These are phyloP conservation scores for Albula goreensis DNA, from an alignment of 2,113 vertebrate species.

Conservation along the genomic window DNA sequence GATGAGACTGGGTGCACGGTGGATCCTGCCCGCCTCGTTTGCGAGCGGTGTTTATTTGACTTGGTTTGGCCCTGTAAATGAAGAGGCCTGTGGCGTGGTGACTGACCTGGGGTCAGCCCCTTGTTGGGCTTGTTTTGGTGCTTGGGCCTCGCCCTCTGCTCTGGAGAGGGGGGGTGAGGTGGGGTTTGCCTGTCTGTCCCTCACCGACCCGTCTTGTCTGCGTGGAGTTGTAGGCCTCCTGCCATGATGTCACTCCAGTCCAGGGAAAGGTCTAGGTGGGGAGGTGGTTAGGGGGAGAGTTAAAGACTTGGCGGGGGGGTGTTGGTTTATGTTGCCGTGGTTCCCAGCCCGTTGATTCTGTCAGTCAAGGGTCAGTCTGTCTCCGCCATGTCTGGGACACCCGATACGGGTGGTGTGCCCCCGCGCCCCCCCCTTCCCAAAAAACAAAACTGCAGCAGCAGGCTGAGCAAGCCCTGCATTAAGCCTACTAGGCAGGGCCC, in stretches of 20 bases:
- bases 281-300: constrained; percentile 49
- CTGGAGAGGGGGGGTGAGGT: too few species aligned
- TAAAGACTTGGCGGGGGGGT: constrained; percentile 56
- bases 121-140: background rate
- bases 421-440: constrained; percentile 1
- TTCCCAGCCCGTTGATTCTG: constrained; percentile 74
- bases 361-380: constrained; percentile 68
- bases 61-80: constrained; percentile 60
- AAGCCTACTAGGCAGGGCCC: constrained; percentile 70
- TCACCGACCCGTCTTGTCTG: constrained; percentile 27
- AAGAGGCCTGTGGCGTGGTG: constrained; percentile 46
- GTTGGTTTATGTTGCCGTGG: constrained; percentile 35
- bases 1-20: background rate
- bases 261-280: constrained; percentile 65
- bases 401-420: constrained; percentile 69
- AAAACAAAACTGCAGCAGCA: constrained; percentile 64
- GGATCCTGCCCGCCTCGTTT: background rate
- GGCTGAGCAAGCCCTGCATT: constrained; percentile 72
- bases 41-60: constrained; percentile 62
- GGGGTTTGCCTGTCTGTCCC: background rate
- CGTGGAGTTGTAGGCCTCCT: constrained; percentile 35
- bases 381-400: constrained; percentile 77
- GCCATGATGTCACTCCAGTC: constrained; percentile 69
- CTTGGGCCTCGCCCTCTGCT: background rate
- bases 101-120: constrained; percentile 63